A percentile compares a stretch with the other conserved stretches of the same genome.
phyloP scores from a whole-genome alignment of 2,888 invertebrate genomes.

The Lymantria monacha region DNA sequence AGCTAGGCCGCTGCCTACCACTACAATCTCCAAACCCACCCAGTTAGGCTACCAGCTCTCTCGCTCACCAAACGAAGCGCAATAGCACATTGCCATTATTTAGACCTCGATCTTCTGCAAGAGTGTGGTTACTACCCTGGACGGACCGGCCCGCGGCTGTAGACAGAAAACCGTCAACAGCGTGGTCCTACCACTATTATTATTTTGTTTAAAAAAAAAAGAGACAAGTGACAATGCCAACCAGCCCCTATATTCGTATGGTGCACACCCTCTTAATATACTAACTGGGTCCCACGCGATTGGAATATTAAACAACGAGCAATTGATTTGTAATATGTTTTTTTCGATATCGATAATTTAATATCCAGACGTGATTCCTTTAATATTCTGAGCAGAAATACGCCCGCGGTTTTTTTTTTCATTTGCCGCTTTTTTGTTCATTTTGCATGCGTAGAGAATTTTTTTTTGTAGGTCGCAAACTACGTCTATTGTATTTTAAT shows the following conservation, averaged over 20 bases:
- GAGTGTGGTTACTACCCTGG: no score
- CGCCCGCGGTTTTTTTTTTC: not conserved
- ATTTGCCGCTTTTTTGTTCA: not conserved
- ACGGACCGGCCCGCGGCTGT: no score
- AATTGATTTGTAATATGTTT: constrained; percentile 40
- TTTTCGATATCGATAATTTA: constrained; percentile 34
- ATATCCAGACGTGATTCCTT: constrained; percentile 33
- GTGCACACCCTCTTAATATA: constrained; percentile 2
- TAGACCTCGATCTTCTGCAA: no score
- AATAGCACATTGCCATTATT: no score
- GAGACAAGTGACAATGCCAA: not conserved
- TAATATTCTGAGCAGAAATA: constrained; percentile 1
- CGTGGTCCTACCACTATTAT: no score
- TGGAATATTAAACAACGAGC: constrained; percentile 23
- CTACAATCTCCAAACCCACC: no score
- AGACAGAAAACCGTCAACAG: no score
- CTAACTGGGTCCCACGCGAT: constrained; percentile 24
- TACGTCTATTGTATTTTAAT: not conserved
- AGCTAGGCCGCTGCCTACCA: no score
- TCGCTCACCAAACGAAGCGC: no score
- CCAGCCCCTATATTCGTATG: not conserved
- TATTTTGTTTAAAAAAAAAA: no score
- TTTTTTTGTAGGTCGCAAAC: not conserved
- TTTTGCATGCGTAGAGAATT: not conserved
- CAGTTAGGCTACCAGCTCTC: no score